These are phyloP conservation scores for Alca torda DNA, from an alignment of 2,797 vertebrate species.

Conservation along the genomic window DNA sequence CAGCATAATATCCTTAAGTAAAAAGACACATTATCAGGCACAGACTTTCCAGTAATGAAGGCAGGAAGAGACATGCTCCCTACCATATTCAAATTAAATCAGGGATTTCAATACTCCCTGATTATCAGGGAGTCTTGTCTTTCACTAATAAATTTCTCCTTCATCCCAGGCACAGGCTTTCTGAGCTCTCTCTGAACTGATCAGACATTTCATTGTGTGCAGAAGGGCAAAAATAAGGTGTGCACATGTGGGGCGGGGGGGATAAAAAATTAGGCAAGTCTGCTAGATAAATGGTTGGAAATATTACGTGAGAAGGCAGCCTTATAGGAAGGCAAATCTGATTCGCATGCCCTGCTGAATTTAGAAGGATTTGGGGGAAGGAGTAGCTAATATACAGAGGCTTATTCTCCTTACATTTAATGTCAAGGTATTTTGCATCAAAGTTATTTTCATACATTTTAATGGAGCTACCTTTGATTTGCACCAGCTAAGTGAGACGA, in stretches of 20 bases:
- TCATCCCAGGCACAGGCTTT: slow-evolving; percentile 62
- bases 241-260: background rate
- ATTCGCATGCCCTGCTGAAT: slow-evolving; percentile 9
- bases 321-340: background rate
- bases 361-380: slow-evolving; percentile 16
- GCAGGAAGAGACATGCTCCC: slow-evolving; percentile 69
- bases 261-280: slow-evolving; percentile 1
- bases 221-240: slow-evolving; percentile 25
- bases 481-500: background rate
- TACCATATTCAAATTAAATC: slow-evolving; percentile 81
- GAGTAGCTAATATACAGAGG: background rate
- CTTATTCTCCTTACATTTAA: slow-evolving; percentile 25
- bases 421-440: slow-evolving; percentile 7
- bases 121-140: slow-evolving; percentile 80
- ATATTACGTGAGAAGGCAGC: slow-evolving; percentile 4
- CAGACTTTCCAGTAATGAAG: slow-evolving; percentile 73
- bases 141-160: slow-evolving; percentile 78
- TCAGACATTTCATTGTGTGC: slow-evolving; percentile 62
- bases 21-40: slow-evolving; percentile 72
- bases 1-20: slow-evolving; percentile 72
- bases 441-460: slow-evolving; percentile 34
- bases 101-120: slow-evolving; percentile 79
- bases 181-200: slow-evolving; percentile 56
- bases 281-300: slow-evolving; percentile 31
- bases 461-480: slow-evolving; percentile 14